Conservation (phyloP, 2,797 vertebrate species). For the Danionella dracula region DNA sequence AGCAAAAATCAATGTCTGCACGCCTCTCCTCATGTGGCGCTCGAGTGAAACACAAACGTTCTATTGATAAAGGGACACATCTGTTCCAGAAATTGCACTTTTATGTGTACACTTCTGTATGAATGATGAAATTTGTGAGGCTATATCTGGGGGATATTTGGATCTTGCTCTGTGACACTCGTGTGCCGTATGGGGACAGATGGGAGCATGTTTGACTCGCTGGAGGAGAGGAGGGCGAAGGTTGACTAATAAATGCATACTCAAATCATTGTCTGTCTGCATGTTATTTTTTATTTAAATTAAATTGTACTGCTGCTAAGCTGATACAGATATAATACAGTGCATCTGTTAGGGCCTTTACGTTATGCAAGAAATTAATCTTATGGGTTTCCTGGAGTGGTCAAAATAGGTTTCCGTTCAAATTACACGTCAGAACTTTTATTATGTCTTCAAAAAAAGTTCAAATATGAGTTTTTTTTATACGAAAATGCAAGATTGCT, state of each 20-base stretch:
- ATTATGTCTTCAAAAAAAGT: too few relatives aligned
- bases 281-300: too few relatives aligned
- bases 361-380: too few relatives aligned
- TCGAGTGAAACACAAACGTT: background rate
- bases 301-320: too few relatives aligned
- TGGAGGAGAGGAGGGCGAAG: conserved; percentile 17
- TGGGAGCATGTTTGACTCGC: conserved; percentile 25
- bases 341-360: too few relatives aligned
- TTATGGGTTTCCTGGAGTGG: too few relatives aligned
- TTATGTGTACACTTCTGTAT: background rate
- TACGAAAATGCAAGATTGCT: too few relatives aligned
- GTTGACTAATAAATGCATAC: conserved; percentile 47
- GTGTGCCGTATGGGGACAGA: conserved; percentile 38
- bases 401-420: too few relatives aligned
- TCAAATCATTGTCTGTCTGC: conserved; percentile 12
- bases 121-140: background rate
- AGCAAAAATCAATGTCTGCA: background rate
- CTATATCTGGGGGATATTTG: background rate
- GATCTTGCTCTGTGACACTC: conserved; percentile 27
- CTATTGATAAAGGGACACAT: background rate
- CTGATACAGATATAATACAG: too few relatives aligned
- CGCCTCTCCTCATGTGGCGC: background rate
- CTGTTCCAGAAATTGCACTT: background rate
- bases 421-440: too few relatives aligned
- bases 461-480: too few relatives aligned